These are phyloP conservation scores for Rhinichthys osculus DNA, from an alignment of 2,797 vertebrate species.

Conservation along the genomic window DNA sequence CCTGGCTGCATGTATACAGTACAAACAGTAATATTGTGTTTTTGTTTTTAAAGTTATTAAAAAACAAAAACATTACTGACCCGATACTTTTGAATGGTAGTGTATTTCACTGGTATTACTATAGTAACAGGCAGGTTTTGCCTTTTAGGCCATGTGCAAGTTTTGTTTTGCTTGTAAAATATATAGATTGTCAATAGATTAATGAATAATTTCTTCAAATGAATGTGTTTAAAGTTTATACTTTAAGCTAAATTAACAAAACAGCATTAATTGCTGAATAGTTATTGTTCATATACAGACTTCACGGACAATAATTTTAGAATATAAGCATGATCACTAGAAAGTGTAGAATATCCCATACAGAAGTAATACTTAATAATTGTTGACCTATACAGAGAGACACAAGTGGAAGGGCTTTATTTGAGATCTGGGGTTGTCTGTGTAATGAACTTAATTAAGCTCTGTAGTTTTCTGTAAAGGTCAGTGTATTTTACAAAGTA, in stretches of 20 bases:
- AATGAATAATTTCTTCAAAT: not conserved
- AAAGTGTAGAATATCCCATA: not conserved
- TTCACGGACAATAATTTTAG: not conserved
- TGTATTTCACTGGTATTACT: not conserved
- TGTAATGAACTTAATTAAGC: conserved; percentile 42
- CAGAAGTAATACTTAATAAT: conserved; percentile 7
- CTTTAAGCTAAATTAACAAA: not conserved
- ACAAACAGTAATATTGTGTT: not conserved
- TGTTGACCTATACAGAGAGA: not conserved
- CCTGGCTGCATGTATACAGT: not conserved
- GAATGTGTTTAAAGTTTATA: not conserved
- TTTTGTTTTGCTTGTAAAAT: not conserved
- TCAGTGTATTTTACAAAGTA: conserved; percentile 40
- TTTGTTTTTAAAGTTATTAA: not conserved
- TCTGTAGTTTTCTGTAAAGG: conserved; percentile 48
- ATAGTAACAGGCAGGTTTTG: not conserved
- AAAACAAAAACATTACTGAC: not conserved
- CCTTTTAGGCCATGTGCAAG: not conserved
- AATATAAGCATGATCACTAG: not conserved
- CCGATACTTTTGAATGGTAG: not conserved
- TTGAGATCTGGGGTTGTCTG: conserved; percentile 27
- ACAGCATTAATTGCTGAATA: not conserved
- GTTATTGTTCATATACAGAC: not conserved
- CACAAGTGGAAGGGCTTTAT: conserved; percentile 22
- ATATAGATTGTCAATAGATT: not conserved